Percentiles rank a stretch among this genome's conserved stretches.
phyloP scores from a whole-genome alignment of 2,888 invertebrate species.

The Blera fallax region DNA sequence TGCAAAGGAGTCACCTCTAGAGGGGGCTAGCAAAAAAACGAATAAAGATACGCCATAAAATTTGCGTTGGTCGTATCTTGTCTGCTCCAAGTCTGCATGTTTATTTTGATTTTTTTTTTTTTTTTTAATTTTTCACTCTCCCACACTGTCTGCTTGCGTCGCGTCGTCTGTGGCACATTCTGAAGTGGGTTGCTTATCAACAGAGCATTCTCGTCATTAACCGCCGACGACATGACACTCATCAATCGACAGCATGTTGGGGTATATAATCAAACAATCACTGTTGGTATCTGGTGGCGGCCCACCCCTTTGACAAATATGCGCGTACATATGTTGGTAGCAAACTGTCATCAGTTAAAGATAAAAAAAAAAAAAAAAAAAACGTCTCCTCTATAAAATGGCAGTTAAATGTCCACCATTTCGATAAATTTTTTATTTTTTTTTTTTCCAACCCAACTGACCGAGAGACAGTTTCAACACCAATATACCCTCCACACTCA shows the following conservation, averaged over 20 bases:
- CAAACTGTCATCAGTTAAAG: constrained; percentile 30
- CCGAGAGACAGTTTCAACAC: constrained; percentile 51
- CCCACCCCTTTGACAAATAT: constrained; percentile 67
- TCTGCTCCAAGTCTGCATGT: constrained; percentile 62
- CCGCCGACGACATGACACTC: constrained; percentile 32
- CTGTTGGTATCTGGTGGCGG: constrained; percentile 7
- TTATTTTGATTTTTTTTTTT: constrained; percentile 17
- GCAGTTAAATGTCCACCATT: constrained; percentile 70
- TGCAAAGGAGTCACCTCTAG: constrained; percentile 37
- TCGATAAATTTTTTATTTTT: too few relatives aligned
- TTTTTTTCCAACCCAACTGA: constrained; percentile 48
- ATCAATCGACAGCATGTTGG: constrained; percentile 46
- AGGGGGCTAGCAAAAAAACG: constrained; percentile 17
- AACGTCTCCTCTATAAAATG: constrained; percentile 52
- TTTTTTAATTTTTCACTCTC: constrained; percentile 21
- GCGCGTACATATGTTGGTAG: constrained; percentile 27
- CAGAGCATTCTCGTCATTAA: constrained; percentile 29
- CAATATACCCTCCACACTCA: constrained; percentile 4
- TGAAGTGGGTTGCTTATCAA: constrained; percentile 65
- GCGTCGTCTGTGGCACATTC: constrained; percentile 25
- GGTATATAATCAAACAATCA: constrained; percentile 46
- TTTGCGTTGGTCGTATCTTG: constrained; percentile 65
- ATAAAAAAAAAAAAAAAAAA: constrained; percentile 4
- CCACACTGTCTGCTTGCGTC: constrained; percentile 63
- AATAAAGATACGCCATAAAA: constrained; percentile 23